Conservation (phyloP, 2,888 invertebrate species). For the Latrodectus elegans region DNA sequence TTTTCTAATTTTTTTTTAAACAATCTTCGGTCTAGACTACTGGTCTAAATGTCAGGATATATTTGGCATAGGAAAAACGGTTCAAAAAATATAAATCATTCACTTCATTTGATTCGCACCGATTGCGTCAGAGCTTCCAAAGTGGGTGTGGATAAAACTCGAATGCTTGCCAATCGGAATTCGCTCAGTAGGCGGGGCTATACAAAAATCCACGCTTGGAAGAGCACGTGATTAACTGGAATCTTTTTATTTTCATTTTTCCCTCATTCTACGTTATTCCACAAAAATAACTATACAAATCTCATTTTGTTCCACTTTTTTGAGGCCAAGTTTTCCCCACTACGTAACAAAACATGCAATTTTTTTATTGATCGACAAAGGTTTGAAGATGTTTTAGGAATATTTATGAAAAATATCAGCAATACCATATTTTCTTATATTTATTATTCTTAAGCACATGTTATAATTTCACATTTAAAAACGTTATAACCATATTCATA, state of each 20-base stretch:
- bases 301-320: constrained; percentile 18
- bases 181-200: constrained; percentile 43
- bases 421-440: too few relatives aligned
- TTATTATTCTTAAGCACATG: too few relatives aligned
- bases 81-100: constrained; percentile 62
- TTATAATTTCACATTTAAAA: too few relatives aligned
- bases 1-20: constrained; percentile 17
- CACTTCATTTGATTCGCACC: constrained; percentile 62
- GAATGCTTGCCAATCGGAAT: constrained; percentile 51
- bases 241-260: constrained; percentile 20
- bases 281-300: constrained; percentile 49
- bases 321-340: too few relatives aligned
- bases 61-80: constrained; percentile 35
- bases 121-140: constrained; percentile 52
- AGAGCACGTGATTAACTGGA: constrained; percentile 60
- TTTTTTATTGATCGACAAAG: too few relatives aligned
- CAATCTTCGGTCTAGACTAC: constrained; percentile 20
- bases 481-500: too few relatives aligned
- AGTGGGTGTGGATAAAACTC: constrained; percentile 16
- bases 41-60: constrained; percentile 62
- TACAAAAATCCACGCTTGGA: constrained; percentile 55
- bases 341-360: too few relatives aligned
- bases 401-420: too few relatives aligned
- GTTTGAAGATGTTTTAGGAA: too few relatives aligned
- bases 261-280: background rate